These are phyloP conservation scores for Sebastes goodei DNA, from an alignment of 2,797 vertebrate genomes.

Conservation along the genomic window DNA sequence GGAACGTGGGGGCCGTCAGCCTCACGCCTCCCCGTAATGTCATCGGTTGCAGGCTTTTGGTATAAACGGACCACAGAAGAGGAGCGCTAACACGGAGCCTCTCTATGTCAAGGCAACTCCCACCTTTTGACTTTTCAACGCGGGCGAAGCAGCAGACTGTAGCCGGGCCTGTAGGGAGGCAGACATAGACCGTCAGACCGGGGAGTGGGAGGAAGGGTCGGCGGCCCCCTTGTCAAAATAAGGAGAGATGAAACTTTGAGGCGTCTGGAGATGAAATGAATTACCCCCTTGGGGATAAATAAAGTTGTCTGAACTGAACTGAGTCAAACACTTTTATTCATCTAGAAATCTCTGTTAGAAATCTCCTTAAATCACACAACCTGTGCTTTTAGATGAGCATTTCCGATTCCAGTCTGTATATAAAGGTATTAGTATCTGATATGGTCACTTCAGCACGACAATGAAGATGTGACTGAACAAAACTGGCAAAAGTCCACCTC, in stretches of 20 bases:
- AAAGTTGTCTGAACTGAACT: too few species aligned
- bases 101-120: conserved; percentile 5
- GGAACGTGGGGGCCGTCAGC: conserved; percentile 45
- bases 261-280: not conserved
- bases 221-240: conserved; percentile 23
- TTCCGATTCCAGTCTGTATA: not conserved
- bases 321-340: not conserved
- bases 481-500: not conserved
- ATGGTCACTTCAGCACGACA: not conserved
- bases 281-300: too few species aligned
- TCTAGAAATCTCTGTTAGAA: not conserved
- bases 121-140: conserved; percentile 38
- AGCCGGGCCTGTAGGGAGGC: conserved; percentile 21
- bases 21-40: conserved; percentile 23
- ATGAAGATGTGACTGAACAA: not conserved
- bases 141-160: conserved; percentile 14
- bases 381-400: not conserved
- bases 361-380: not conserved
- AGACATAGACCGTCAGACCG: conserved; percentile 7
- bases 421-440: not conserved
- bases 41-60: conserved; percentile 22
- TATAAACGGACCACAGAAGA: conserved; percentile 22
- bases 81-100: not conserved
- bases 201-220: conserved; percentile 19
- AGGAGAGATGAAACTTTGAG: not conserved